Conservation (phyloP, 2,888 invertebrate genomes). For the Mythimna impura region DNA sequence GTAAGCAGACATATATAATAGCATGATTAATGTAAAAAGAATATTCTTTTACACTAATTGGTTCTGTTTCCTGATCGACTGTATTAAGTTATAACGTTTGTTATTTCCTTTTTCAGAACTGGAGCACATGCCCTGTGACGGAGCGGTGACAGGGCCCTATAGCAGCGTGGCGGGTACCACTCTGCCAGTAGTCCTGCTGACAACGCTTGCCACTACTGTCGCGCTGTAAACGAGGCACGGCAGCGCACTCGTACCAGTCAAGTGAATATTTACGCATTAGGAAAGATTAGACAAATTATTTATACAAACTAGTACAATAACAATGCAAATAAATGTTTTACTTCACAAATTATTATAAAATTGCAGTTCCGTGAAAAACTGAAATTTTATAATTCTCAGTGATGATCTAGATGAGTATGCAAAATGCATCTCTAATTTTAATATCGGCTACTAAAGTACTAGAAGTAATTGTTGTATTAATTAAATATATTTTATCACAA, state of each 20-base stretch:
- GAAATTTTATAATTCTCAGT: slow-evolving; percentile 27
- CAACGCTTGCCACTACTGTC: slow-evolving; percentile 84
- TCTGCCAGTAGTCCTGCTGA: slow-evolving; percentile 82
- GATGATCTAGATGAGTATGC: slow-evolving; percentile 38
- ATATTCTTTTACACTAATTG: no score
- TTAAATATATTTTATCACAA: slow-evolving; percentile 53
- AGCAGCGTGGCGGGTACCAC: slow-evolving; percentile 87
- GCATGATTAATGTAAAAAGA: no score
- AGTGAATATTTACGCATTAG: slow-evolving; percentile 53
- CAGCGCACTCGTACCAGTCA: slow-evolving; percentile 16
- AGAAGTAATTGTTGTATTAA: slow-evolving; percentile 58
- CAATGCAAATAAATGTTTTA: slow-evolving; percentile 52
- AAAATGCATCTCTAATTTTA: slow-evolving; percentile 48
- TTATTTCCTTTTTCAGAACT: slow-evolving; percentile 76
- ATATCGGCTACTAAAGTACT: slow-evolving; percentile 57
- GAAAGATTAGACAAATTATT: slow-evolving; percentile 63
- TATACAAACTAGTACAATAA: slow-evolving; percentile 64
- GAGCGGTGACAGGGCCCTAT: slow-evolving; percentile 88
- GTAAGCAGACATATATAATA: no score
- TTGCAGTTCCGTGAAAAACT: slow-evolving; percentile 17
- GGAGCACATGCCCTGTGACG: slow-evolving; percentile 87
- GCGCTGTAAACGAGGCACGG: slow-evolving; percentile 78
- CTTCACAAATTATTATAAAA: slow-evolving; percentile 34
- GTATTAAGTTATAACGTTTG: not conserved
- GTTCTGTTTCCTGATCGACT: no score